Evolutionary conservation across 1,140 invertebrate genomes (phyloP).

Genomic region (Pantala flavescens): DNA sequence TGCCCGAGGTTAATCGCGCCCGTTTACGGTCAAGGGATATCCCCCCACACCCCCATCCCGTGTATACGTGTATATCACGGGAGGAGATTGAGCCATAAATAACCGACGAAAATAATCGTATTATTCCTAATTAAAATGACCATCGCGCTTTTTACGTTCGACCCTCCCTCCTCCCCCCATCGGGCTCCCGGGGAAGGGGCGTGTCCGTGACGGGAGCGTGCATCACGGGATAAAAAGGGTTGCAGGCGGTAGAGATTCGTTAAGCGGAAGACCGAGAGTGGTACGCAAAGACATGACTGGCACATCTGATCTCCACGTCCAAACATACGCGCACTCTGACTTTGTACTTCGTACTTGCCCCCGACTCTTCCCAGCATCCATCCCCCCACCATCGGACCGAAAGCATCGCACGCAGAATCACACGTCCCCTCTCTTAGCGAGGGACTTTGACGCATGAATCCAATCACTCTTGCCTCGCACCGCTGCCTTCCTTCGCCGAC

Average conservation of each 20-base stretch:
- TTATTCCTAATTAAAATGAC: background rate
- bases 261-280: background rate
- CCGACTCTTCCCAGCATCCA: background rate
- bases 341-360: background rate
- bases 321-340: background rate
- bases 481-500: background rate
- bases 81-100: background rate
- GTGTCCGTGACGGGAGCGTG: background rate
- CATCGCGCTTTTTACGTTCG: background rate
- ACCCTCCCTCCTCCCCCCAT: background rate
- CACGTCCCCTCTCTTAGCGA: background rate
- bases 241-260: background rate
- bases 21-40: too few relatives aligned
- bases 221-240: background rate
- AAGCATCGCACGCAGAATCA: background rate
- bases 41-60: too few relatives aligned
- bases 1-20: too few relatives aligned
- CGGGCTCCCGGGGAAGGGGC: background rate
- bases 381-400: background rate
- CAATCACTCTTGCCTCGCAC: background rate
- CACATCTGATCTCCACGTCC: conserved; percentile 3
- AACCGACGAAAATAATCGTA: background rate
- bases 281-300: background rate
- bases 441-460: background rate
- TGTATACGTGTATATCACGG: background rate